Evolutionary conservation across 2,797 vertebrate species (phyloP).

Genomic region (Myiotriccus ornatus): DNA sequence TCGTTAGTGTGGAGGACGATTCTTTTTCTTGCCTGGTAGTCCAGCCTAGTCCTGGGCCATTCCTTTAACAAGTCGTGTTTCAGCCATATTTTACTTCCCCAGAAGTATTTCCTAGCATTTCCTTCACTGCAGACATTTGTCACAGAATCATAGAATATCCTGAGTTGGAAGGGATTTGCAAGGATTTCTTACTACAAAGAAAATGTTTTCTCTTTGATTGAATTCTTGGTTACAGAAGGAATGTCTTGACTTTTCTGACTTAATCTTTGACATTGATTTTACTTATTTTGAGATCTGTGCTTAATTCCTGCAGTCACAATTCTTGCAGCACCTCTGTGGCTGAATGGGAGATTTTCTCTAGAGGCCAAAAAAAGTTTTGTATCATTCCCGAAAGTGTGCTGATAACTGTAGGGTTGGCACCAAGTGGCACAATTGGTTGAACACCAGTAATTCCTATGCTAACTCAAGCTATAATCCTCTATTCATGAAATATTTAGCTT

Average conservation of each 20-base stretch:
- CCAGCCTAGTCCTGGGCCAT: accelerated
- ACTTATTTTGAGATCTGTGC: neutral
- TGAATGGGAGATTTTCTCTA: conserved; percentile 15
- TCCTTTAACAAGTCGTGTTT: neutral
- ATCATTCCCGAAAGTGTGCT: neutral
- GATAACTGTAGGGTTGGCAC: neutral
- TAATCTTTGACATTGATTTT: neutral
- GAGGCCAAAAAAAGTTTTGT: conserved; percentile 24
- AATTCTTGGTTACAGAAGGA: neutral
- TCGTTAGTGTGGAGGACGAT: neutral
- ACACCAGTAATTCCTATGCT: neutral
- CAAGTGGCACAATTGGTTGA: neutral
- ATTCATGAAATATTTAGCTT: conserved; percentile 35
- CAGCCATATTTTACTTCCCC: neutral
- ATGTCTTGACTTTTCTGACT: neutral
- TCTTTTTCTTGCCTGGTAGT: neutral
- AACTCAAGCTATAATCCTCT: neutral
- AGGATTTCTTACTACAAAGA: neutral
- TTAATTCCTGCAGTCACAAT: neutral
- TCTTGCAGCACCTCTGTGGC: neutral
- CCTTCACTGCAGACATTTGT: neutral
- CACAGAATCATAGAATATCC: neutral
- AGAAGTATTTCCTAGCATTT: neutral
- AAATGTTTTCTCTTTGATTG: neutral
- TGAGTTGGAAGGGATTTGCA: neutral